Evolutionary conservation across 2,797 vertebrate species (phyloP).

Genomic region (Sebastiscus tertius): DNA sequence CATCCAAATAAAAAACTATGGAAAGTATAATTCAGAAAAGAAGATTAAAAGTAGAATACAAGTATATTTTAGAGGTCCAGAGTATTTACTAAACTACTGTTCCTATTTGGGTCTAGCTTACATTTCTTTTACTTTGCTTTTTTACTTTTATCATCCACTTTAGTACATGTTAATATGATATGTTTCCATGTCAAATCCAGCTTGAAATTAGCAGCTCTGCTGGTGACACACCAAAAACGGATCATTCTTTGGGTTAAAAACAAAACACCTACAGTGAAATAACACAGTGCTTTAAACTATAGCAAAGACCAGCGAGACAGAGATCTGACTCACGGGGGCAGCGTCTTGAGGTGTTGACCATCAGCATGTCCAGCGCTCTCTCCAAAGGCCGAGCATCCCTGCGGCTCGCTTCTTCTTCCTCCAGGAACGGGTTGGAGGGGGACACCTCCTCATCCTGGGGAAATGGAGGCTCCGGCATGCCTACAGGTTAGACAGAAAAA

Average conservation of each 20-base stretch:
- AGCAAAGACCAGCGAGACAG: not conserved
- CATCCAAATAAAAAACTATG: not conserved
- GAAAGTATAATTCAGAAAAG: not conserved
- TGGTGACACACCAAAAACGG: not conserved
- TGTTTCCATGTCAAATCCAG: not conserved
- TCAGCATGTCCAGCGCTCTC: conserved; percentile 93
- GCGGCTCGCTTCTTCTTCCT: conserved; percentile 92
- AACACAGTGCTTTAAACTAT: not conserved
- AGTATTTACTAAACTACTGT: not conserved
- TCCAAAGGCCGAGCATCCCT: conserved; percentile 91
- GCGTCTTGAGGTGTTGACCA: conserved; percentile 92
- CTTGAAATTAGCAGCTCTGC: too few species aligned
- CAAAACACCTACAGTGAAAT: not conserved
- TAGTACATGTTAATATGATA: not conserved
- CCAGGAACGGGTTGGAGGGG: conserved; percentile 96
- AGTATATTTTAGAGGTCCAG: not conserved
- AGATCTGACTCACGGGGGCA: conserved; percentile 88
- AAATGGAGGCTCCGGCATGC: conserved; percentile 92
- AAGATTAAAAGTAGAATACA: not conserved
- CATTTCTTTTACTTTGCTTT: not conserved
- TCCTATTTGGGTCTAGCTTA: not conserved
- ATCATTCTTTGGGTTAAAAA: not conserved
- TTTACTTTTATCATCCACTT: not conserved
- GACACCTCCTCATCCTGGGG: conserved; percentile 94
- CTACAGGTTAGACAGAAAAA: conserved; percentile 64